Evolutionary conservation across 64 coral and sea anemone genomes (phyloP), one percentile per base, ranked within the genome.

Genomic region (Montipora cactus): DNA sequence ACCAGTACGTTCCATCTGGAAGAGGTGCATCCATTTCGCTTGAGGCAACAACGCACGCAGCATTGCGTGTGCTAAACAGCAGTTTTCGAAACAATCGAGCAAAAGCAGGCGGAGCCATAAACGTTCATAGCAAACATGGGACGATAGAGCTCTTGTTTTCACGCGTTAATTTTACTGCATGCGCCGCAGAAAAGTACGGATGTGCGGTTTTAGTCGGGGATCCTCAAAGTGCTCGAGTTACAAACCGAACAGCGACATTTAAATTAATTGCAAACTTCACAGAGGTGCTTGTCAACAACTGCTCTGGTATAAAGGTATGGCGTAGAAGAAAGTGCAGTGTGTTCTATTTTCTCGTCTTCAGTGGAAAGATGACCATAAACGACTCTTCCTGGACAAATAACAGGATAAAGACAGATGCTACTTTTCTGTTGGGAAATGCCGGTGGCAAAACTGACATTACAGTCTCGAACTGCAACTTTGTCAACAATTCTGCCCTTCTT

Each of bases 351-450:
- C 13, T 64, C 0, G 59, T 64, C 13, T 64, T 64, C 1, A 61
- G 55, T 10, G 23, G 20, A 44, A 44, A 21, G 2, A 1, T 81
- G 8, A 44, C 79, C 79, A 14, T 81, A n/a, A 73, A 11, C 16
- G 70, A 28, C 23, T 73, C 70, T 73, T 16, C 23, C 70, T 73
- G 70, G 70, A 73, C 70, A 23, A 73, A 28, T 12, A 81, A 81
- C 51, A 37, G 57, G 79, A 37, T 14, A 62, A 62, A 11, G 14
- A 62, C 21, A 61, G 28, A 61, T 73, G 70, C 23, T 25, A n/a
- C 70, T 28, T 73, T 73, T 21, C n/a, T 22, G 70, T 1, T 73
- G 19, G 70, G 6, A 23, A 73, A 73, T 73, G 21, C 70, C 10
- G 70, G 70, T 25, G 70, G 70, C 7, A 73, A 73, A 73, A 73